phyloP scores from a whole-genome alignment of 2,797 vertebrate species.

The Eptatretus atami region DNA sequence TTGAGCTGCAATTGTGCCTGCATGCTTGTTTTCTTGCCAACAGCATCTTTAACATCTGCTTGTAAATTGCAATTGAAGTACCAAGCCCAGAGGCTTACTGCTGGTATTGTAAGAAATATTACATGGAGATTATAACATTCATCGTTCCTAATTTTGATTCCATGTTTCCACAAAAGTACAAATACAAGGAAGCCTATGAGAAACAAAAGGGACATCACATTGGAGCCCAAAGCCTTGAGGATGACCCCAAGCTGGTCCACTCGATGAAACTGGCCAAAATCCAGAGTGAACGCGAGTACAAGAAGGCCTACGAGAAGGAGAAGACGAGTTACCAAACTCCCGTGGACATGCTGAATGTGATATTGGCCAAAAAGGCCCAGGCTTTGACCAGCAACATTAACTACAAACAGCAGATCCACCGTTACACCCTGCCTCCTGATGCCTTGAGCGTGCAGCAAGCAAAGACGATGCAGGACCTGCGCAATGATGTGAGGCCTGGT shows the following conservation, averaged over 20 bases:
- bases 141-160: too few species aligned
- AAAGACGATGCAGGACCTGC: slow-evolving; percentile 38
- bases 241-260: slow-evolving; percentile 46
- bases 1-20: too few species aligned
- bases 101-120: too few species aligned
- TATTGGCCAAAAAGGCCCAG: slow-evolving; percentile 60
- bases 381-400: slow-evolving; percentile 36
- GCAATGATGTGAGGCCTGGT: slow-evolving; percentile 38
- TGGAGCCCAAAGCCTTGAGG: slow-evolving; percentile 31
- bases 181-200: slow-evolving; percentile 60
- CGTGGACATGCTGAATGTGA: slow-evolving; percentile 41
- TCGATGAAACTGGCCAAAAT: slow-evolving; percentile 43
- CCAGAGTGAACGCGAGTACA: slow-evolving; percentile 50
- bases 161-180: slow-evolving; percentile 22
- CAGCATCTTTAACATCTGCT: too few species aligned
- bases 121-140: too few species aligned
- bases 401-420: slow-evolving; percentile 42
- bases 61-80: too few species aligned
- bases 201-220: slow-evolving; percentile 65
- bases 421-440: slow-evolving; percentile 66
- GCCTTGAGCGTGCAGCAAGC: slow-evolving; percentile 63
- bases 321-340: slow-evolving; percentile 53
- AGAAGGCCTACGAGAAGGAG: slow-evolving; percentile 46
- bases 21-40: too few species aligned
- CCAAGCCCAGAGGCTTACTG: too few species aligned